Evolutionary conservation across 2,797 vertebrate species (phyloP).

Genomic region (Pseudotriccus pelzelni): DNA sequence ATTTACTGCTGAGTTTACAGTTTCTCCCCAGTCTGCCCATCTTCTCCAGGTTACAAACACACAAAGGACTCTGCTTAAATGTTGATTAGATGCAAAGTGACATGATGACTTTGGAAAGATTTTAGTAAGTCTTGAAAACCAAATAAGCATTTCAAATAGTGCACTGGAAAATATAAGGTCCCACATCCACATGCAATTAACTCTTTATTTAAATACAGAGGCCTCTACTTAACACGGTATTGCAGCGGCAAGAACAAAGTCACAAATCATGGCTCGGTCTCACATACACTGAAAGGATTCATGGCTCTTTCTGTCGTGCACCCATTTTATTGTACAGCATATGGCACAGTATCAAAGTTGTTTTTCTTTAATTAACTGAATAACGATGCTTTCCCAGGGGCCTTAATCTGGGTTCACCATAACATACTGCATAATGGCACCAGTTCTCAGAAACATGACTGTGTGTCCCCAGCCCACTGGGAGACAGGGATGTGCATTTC

Average conservation of each 20-base stretch:
- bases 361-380: conserved; percentile 25
- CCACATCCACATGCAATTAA: background rate
- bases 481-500: background rate
- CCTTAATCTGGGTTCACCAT: background rate
- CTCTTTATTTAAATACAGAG: background rate
- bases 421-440: background rate
- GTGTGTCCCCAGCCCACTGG: background rate
- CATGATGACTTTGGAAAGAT: background rate
- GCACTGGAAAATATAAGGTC: background rate
- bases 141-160: background rate
- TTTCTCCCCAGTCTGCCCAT: background rate
- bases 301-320: background rate
- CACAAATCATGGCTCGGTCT: conserved; percentile 4
- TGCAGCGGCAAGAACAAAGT: conserved; percentile 8
- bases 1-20: conserved; percentile 5
- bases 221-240: background rate
- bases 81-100: background rate
- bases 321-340: conserved; percentile 16
- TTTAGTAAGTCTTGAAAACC: background rate
- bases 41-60: background rate
- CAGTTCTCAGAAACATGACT: background rate
- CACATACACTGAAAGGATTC: background rate
- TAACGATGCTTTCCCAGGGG: background rate
- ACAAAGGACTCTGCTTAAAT: background rate
- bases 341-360: background rate